Conservation (phyloP, 2,797 vertebrate species). For the Sardinella longiceps region DNA sequence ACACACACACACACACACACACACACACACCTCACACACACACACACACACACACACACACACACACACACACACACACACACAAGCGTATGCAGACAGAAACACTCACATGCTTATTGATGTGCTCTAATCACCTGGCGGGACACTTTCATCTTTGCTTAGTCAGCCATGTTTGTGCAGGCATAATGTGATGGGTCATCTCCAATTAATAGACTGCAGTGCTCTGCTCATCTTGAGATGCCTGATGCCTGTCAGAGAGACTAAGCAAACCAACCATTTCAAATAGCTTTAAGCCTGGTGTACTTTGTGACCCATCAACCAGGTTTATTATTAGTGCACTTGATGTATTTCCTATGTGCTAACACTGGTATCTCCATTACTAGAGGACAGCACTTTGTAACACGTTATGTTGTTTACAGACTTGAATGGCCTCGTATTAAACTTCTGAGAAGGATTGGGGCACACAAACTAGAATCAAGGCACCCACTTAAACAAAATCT, state of each 20-base stretch:
- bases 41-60: neutral
- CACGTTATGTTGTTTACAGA: too few relatives aligned
- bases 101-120: conserved; percentile 19
- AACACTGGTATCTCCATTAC: too few relatives aligned
- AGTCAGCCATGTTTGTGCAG: conserved; percentile 2
- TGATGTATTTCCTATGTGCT: too few relatives aligned
- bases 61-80: conserved; percentile 22
- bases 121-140: neutral
- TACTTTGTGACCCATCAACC: neutral
- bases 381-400: too few relatives aligned
- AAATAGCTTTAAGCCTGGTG: neutral
- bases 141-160: neutral
- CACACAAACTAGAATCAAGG: too few relatives aligned
- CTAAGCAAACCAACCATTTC: neutral
- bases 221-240: neutral
- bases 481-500: too few relatives aligned
- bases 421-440: too few relatives aligned
- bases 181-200: conserved; percentile 1
- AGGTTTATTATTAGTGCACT: neutral
- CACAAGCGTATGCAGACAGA: neutral
- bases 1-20: neutral
- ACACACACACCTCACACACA: neutral
- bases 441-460: too few relatives aligned
- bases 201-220: neutral
- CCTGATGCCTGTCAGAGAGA: neutral